Conservation (phyloP, 1,140 invertebrate species). For the Zaprionus gabonicus region DNA sequence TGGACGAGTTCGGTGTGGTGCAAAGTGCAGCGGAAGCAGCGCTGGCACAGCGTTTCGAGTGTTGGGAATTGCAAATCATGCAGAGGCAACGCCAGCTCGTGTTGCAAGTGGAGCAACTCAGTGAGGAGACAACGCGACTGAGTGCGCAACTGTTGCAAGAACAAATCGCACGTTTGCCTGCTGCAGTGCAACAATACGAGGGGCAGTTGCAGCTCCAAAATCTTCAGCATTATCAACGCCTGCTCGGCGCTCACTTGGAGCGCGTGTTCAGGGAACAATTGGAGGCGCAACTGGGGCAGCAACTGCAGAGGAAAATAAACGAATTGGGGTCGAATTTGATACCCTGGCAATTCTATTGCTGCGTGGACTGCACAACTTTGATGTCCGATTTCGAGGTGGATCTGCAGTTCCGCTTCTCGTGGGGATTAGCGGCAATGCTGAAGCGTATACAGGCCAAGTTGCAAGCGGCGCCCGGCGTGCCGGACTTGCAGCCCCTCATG, state of each 20-base stretch:
- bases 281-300: conserved; percentile 92
- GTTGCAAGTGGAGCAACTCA: conserved; percentile 95
- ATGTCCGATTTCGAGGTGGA: conserved; percentile 98
- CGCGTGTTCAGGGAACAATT: conserved; percentile 93
- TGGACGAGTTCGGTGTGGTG: conserved; percentile 84
- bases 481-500: conserved; percentile 49
- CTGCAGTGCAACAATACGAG: conserved; percentile 96
- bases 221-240: conserved; percentile 96
- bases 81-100: conserved; percentile 95
- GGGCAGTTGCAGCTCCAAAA: conserved; percentile 88
- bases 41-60: neutral
- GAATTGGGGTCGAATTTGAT: conserved; percentile 88
- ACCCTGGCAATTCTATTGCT: conserved; percentile 95
- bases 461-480: conserved; percentile 17
- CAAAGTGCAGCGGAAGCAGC: conserved; percentile 1
- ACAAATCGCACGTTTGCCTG: conserved; percentile 95
- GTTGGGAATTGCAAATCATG: conserved; percentile 91
- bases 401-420: conserved; percentile 95
- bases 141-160: conserved; percentile 96
- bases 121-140: conserved; percentile 94
- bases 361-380: conserved; percentile 96
- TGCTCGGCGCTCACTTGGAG: conserved; percentile 96
- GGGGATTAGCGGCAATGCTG: conserved; percentile 94
- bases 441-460: conserved; percentile 90
- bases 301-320: conserved; percentile 94